Evolutionary conservation across 2,888 invertebrate genomes (phyloP).

Genomic region (Carcina quercana): DNA sequence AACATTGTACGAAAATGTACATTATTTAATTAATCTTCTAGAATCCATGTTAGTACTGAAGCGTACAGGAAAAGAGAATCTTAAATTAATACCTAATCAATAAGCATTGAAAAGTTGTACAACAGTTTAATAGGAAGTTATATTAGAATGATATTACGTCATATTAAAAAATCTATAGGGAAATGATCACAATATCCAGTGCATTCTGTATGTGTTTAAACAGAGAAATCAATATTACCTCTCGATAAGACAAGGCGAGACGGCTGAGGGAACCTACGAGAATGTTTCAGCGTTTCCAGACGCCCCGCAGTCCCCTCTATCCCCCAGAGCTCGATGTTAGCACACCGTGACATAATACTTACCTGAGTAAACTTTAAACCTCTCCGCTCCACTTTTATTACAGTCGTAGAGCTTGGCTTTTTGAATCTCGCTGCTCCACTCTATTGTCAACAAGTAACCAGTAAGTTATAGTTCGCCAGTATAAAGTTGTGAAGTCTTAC

Average conservation of each 20-base stretch:
- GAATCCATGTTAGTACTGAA: too few relatives aligned
- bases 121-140: too few relatives aligned
- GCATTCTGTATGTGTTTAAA: conserved; percentile 18
- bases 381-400: conserved; percentile 48
- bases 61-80: too few relatives aligned
- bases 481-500: not conserved
- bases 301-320: conserved; percentile 48
- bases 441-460: conserved; percentile 25
- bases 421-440: conserved; percentile 28
- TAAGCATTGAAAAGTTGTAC: too few relatives aligned
- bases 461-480: conserved; percentile 10
- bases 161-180: too few relatives aligned
- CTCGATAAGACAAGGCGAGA: conserved; percentile 39
- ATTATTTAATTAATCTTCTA: too few relatives aligned
- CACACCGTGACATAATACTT: conserved; percentile 60
- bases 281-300: conserved; percentile 35
- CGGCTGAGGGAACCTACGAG: conserved; percentile 37
- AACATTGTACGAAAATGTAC: too few relatives aligned
- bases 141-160: too few relatives aligned
- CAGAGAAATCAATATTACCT: conserved; percentile 53
- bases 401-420: conserved; percentile 27
- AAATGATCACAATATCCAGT: too few relatives aligned
- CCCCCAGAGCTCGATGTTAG: conserved; percentile 49
- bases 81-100: too few relatives aligned
- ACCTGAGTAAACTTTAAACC: conserved; percentile 54